phyloP scores from a whole-genome alignment of 2,113 vertebrate genomes.

The Rhinoderma darwinii region DNA sequence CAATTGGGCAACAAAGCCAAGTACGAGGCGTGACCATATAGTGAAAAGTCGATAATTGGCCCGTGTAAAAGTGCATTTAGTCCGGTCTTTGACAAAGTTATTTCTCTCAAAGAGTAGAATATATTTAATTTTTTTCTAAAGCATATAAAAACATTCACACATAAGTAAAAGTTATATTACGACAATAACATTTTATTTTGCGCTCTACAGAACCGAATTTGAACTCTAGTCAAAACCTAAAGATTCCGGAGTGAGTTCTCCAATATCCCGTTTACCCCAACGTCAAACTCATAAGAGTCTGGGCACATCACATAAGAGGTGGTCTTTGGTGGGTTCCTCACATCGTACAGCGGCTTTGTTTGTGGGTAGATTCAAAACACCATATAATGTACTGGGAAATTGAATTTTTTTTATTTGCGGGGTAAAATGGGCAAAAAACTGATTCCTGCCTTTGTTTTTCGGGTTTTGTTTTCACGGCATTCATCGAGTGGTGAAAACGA shows the following conservation, averaged over 20 bases:
- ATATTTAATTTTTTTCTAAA: background rate
- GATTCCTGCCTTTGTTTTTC: background rate
- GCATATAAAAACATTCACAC: background rate
- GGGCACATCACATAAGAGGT: background rate
- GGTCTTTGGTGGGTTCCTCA: background rate
- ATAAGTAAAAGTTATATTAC: background rate
- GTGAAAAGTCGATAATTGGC: no score
- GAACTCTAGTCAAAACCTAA: background rate
- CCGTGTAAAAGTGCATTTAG: no score
- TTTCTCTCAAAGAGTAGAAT: background rate
- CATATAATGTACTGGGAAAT: no score
- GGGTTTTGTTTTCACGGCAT: no score
- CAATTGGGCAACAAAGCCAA: no score
- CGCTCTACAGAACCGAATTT: background rate
- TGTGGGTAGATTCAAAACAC: no score
- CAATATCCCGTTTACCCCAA: background rate
- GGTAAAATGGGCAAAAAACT: no score
- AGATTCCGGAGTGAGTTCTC: background rate
- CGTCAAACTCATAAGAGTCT: background rate
- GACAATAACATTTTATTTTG: background rate
- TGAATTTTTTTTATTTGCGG: no score
- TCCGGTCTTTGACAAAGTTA: background rate
- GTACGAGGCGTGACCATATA: background rate
- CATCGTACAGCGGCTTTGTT: background rate
- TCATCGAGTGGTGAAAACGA: no score